Percentiles rank a stretch among this genome's conserved stretches.
These are phyloP conservation scores for Eustalomyia histrio DNA, from an alignment of 2,888 invertebrate species.

Conservation along the genomic window DNA sequence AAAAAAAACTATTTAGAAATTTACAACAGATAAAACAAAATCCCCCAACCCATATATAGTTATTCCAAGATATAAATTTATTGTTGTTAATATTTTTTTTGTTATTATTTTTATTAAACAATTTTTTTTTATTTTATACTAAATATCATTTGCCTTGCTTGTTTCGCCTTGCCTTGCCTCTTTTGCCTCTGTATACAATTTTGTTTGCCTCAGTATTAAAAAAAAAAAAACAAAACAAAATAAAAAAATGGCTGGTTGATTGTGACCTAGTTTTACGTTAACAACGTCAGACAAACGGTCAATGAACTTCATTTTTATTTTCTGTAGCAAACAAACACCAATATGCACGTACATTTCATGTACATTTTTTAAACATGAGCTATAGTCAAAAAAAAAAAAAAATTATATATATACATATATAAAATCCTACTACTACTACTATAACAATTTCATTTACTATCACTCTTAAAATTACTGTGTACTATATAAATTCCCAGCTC, in stretches of 20 bases:
- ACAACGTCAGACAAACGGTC: constrained; percentile 74
- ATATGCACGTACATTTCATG: constrained; percentile 1
- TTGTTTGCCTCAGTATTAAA: not conserved
- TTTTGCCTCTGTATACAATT: too few species aligned
- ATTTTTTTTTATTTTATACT: not conserved
- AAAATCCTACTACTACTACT: constrained; percentile 32
- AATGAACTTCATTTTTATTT: constrained; percentile 70
- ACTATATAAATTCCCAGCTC: not conserved
- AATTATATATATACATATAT: not conserved
- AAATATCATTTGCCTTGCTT: not conserved
- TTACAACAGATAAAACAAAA: not conserved
- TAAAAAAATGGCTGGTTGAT: constrained; percentile 64
- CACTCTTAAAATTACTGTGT: constrained; percentile 32
- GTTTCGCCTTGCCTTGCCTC: constrained; percentile 2
- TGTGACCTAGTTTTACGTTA: constrained; percentile 73
- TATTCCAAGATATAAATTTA: not conserved
- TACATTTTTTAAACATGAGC: not conserved
- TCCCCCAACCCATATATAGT: not conserved
- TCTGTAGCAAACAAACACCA: constrained; percentile 6
- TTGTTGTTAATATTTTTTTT: not conserved
- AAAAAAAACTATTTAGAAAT: not conserved
- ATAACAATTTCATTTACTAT: constrained; percentile 32
- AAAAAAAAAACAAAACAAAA: constrained; percentile 18
- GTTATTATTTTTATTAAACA: constrained; percentile 3
- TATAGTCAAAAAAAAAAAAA: constrained; percentile 20